Evolutionary conservation across 2,888 invertebrate species (phyloP).

Genomic region (Maniola hyperantus): DNA sequence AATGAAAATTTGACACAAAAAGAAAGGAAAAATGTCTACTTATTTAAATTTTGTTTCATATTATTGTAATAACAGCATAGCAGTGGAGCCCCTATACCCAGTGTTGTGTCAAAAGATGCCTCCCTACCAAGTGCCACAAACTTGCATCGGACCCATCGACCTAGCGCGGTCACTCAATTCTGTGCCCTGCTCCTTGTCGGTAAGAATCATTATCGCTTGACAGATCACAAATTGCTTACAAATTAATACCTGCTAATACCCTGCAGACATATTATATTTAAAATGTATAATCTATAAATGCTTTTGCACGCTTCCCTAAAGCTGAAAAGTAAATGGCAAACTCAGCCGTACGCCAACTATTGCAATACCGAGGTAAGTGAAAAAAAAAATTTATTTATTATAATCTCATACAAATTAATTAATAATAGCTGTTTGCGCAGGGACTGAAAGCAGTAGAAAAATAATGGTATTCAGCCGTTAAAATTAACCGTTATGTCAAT

Average conservation of each 20-base stretch:
- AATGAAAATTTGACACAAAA: not conserved
- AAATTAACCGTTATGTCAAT: no score
- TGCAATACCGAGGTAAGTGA: constrained; percentile 72
- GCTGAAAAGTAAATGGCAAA: constrained; percentile 78
- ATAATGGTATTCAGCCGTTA: no score
- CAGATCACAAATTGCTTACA: not conserved
- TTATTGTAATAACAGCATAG: constrained; percentile 88
- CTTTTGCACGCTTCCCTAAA: constrained; percentile 46
- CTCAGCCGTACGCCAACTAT: constrained; percentile 69
- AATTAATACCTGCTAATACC: not conserved
- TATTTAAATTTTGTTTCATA: not conserved
- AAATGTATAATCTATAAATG: constrained; percentile 27
- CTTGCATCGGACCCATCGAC: constrained; percentile 87
- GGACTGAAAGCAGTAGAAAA: no score
- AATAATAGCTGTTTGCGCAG: no score
- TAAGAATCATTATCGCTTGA: constrained; percentile 61
- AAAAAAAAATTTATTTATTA: not conserved
- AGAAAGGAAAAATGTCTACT: not conserved
- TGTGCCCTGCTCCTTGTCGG: constrained; percentile 93
- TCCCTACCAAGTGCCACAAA: constrained; percentile 72
- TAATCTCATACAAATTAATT: not conserved
- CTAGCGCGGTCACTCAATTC: constrained; percentile 92
- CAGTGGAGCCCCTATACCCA: constrained; percentile 96
- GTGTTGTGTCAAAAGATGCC: constrained; percentile 79
- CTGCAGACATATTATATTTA: constrained; percentile 20